Base-by-base conservation (phyloP, 2,797 vertebrate species). In the Acestrorhynchus altus region DNA sequence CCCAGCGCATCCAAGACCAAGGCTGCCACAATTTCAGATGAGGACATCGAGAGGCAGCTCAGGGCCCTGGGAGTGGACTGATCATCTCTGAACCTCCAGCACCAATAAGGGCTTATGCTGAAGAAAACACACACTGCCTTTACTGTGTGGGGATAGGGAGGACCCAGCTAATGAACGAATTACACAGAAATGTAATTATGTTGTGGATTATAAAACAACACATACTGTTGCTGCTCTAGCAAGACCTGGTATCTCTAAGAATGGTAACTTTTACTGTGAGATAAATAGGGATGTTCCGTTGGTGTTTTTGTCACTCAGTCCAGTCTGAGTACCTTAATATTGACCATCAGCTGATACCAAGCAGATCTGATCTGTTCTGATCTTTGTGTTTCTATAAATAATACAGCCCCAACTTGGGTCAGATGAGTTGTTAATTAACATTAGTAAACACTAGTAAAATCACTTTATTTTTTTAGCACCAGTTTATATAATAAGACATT, bases 11-110 rank as follows among this genome's bases (percentile, higher is more conserved):
- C 96, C 12, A 89, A 96, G 56, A 92, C 96, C 72, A 95, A 95
- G 85, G 74, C 91, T 60, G 72, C 92, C 83, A 94, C 94, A 20
- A 96, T 99, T 84, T 97, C 98, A 0, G 97, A 99, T 66, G 98
- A 98, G 60, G 98, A 99, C 89, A 99, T 99, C 22, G 98, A 99
- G 91, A 93, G 96, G 80, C 97, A 99, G 87, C 96, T 99, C 78
- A 94, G 95, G 89, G 97, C 97, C 56, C 88, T 99, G 88, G 97
- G 96, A 83, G 95, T 99, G 83, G 96, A 99, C 91, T 99, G 96
- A 92, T 68, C 61, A 57, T 56, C 72, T 46, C 68, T 81, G 68
- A 47, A 49, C 69, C 64, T 40, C 61, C 31, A 42, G 31, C 52
- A 26, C 57, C 46, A 78, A 39, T 68, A 75, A 75, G 40, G 77